Evolutionary conservation across 2,113 vertebrate genomes (phyloP).

Genomic region (Dipodomys merriami): DNA sequence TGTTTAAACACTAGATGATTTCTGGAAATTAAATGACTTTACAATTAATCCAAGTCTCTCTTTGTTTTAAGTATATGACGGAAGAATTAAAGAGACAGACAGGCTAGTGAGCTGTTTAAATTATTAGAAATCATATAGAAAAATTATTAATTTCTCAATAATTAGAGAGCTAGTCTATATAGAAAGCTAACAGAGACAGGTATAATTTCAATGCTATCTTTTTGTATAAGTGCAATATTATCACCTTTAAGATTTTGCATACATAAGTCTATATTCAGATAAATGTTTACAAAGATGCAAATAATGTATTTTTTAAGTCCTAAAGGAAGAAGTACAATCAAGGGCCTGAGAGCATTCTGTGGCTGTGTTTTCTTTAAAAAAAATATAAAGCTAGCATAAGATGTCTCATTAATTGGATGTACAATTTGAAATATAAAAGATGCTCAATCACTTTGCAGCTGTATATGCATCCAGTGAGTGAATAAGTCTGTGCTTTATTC

Average conservation of each 20-base stretch:
- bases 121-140: conserved; percentile 55
- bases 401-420: conserved; percentile 78
- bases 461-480: conserved; percentile 21
- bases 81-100: conserved; percentile 54
- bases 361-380: conserved; percentile 69
- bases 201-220: not conserved
- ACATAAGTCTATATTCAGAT: conserved; percentile 26
- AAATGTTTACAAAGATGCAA: conserved; percentile 49
- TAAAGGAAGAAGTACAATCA: conserved; percentile 66
- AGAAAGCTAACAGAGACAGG: not conserved
- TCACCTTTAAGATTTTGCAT: conserved; percentile 20
- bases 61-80: conserved; percentile 38
- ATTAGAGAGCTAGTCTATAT: not conserved
- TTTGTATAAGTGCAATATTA: not conserved
- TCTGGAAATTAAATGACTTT: conserved; percentile 70
- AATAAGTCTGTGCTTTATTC: conserved; percentile 63
- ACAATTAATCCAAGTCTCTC: conserved; percentile 61
- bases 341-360: conserved; percentile 53
- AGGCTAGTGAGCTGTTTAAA: conserved; percentile 25
- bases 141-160: conserved; percentile 63
- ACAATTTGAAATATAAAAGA: conserved; percentile 73
- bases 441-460: conserved; percentile 74
- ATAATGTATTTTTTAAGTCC: not conserved
- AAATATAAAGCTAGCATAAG: conserved; percentile 79
- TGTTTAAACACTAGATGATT: conserved; percentile 71